Evolutionary conservation across 2,797 vertebrate genomes (phyloP), one percentile per base, ranked within the genome.

Genomic region (Argya squamiceps): DNA sequence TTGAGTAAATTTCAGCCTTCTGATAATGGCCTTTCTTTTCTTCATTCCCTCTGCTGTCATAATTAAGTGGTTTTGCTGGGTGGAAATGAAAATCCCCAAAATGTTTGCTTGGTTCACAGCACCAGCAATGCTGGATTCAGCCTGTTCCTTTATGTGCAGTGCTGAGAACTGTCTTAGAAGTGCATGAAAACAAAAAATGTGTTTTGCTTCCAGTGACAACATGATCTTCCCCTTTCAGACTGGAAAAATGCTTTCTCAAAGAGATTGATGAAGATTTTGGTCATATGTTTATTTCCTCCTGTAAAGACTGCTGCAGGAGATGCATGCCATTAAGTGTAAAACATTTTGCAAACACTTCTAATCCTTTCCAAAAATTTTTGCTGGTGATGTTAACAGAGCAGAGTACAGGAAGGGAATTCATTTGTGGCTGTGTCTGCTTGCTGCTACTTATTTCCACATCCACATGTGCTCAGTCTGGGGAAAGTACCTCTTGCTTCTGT

Each of bases 1-100:
- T 36, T 87, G 86, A 79, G 92, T 89, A 94, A 94, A 96, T 92
- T 81, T 82, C 91, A 94, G 63, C 55, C 19, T 90, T 84, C 62
- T 88, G 69, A 81, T 84, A 78, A 86, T 43, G 36, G 58, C 14
- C 36, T 93, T 88, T 93, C 32, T 88, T 88, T 86, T 68, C 55
- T 84, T 93, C 63, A 69, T 93, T 95, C 76, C 24, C 59, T 92
- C 86, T 92, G 63, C 80, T 82, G 47, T 55, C 67, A 62, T 92
- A 96, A 95, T 95, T 91, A 96, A 74, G 24, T 67, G 69, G 69
- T 94, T 92, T 86, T 76, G 39, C 37, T 82, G 47, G 7, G 24
- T 81, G 58, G 59, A 80, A 89, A 87, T 76, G 6, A 86, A 93
- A 86, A 71, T 16, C 20, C 4, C 14, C 29, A 29, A 30, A 86